Conservation (phyloP, 2,797 vertebrate genomes). For the Petrocephalus schoutedeni region DNA sequence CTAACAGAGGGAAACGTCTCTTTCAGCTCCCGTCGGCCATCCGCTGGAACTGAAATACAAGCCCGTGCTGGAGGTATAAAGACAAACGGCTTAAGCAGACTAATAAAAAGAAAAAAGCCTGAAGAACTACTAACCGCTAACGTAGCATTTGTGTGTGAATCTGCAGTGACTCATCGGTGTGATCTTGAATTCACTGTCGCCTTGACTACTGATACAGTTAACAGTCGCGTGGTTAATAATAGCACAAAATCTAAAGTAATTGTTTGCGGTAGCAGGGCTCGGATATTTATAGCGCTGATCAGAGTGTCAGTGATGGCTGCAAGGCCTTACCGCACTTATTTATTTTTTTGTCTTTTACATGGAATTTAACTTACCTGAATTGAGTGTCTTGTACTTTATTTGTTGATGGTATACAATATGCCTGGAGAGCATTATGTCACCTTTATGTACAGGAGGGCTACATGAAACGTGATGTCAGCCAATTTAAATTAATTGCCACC, state of each 20-base stretch:
- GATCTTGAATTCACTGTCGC: neutral
- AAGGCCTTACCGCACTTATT: neutral
- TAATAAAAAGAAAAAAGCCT: neutral
- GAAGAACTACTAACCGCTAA: neutral
- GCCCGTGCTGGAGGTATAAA: conserved; percentile 51
- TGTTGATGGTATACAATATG: neutral
- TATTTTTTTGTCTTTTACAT: neutral
- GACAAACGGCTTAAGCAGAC: conserved; percentile 20
- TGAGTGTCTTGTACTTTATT: neutral
- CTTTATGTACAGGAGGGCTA: neutral
- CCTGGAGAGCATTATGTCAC: neutral
- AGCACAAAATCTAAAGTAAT: neutral
- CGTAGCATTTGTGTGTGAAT: neutral
- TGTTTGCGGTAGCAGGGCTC: neutral
- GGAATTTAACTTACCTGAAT: neutral
- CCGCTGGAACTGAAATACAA: conserved; percentile 46
- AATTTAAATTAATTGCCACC: neutral
- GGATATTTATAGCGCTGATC: neutral
- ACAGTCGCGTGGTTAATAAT: neutral
- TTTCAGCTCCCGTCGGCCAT: conserved; percentile 45
- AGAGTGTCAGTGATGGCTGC: neutral
- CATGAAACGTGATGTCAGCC: neutral
- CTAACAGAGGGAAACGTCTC: conserved; percentile 1
- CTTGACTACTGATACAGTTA: neutral
- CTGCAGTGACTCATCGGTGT: neutral